phyloP scores from a whole-genome alignment of 2,113 vertebrate species.

The Cavia porcellus region DNA sequence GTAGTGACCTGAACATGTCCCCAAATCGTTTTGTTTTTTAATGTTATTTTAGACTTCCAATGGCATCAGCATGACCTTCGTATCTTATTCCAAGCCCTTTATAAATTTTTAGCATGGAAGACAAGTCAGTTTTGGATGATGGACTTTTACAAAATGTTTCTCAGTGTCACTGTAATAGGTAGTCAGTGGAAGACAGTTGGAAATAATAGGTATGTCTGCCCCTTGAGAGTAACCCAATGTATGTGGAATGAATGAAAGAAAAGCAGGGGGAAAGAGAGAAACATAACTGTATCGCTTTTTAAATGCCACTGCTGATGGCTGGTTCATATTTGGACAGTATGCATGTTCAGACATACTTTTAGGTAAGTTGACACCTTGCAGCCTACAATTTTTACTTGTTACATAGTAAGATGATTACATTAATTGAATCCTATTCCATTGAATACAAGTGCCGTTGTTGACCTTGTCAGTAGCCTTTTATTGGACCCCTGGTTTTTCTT shows the following conservation, averaged over 20 bases:
- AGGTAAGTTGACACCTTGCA: background rate
- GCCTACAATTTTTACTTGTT: background rate
- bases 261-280: background rate
- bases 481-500: background rate
- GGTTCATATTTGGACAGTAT: background rate
- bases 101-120: background rate
- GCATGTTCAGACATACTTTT: background rate
- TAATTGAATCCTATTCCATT: background rate
- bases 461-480: background rate
- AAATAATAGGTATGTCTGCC: background rate
- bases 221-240: background rate
- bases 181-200: background rate
- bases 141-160: background rate
- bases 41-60: background rate
- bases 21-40: background rate
- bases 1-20: background rate
- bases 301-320: background rate
- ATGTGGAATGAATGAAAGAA: constrained; percentile 30
- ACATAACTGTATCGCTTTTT: background rate
- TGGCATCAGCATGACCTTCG: background rate
- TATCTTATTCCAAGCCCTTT: background rate
- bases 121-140: background rate
- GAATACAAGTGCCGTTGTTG: background rate
- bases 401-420: background rate
- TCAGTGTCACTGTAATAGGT: background rate